Evolutionary conservation across 2,113 vertebrate genomes (phyloP), one percentile per base, ranked within the genome.

Genomic region (Myiagra hebetior): DNA sequence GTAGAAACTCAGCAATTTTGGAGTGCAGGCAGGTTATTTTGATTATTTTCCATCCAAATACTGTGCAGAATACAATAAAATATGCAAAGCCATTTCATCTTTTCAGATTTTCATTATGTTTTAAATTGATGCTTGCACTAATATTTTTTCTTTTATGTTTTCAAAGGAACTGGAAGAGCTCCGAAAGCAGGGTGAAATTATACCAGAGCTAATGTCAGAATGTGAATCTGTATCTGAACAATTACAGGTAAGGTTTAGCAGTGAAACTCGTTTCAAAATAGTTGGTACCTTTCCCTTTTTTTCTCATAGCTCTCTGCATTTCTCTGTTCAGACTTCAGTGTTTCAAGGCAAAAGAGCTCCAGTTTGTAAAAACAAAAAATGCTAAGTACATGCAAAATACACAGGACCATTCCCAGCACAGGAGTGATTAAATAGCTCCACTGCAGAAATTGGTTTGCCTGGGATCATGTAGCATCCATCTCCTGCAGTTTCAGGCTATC

Each of bases 141-240:
- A 46, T 53, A 60, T 72, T 84, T 92, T 85, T 53, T 17, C 63
- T 92, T 91, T 94, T 49, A 64, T 91, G 33, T 87, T 89, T 92
- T 55, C 93, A 99, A 96, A 96, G 99, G 99, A 99, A 95, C 93
- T 99, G 97, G 99, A 99, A 95, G 99, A 99, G 87, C 98, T 99
- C 88, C 98, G 99, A 94, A 99, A 99, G 96, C 99, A 99, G 92
- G 99, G 99, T 42, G 99, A 99, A 98, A 98, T 99, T 93, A 99
- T 99, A 97, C 99, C 99, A 60, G 98, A 99, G 97, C 98, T 99
- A 62, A 99, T 99, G 99, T 98, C 98, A 4, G 99, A 99, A 97
- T 99, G 99, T 81, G 99, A 99, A 91, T 98, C 96, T 82, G 97
- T 99, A 94, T 98, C 98, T 42, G 79, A 98, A 82, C 99, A 99